Conservation (phyloP, 1,140 invertebrate genomes). For the Calosoma granatense region DNA sequence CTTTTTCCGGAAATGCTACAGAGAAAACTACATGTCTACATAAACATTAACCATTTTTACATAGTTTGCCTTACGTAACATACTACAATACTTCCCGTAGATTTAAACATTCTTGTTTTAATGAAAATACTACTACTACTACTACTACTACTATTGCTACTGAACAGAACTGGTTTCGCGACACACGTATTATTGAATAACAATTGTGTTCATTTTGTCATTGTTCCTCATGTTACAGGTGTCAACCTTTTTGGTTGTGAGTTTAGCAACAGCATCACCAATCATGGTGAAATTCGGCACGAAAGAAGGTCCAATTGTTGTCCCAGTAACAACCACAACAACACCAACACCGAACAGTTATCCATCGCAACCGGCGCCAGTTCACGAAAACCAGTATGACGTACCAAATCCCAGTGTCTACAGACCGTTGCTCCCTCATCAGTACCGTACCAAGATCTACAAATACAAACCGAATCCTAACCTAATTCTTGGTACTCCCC, state of each 20-base stretch:
- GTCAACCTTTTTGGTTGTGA: too few relatives aligned
- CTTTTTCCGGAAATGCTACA: too few relatives aligned
- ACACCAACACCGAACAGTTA: conserved; percentile 16
- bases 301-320: conserved; percentile 26
- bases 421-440: conserved; percentile 26
- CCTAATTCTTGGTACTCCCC: conserved; percentile 28
- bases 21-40: too few relatives aligned
- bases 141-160: too few relatives aligned
- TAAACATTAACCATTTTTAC: too few relatives aligned
- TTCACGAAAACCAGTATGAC: conserved; percentile 28
- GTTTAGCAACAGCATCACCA: conserved; percentile 18
- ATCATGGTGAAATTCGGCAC: conserved; percentile 30
- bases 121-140: too few relatives aligned
- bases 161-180: too few relatives aligned
- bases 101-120: too few relatives aligned
- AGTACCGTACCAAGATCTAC: conserved; percentile 27
- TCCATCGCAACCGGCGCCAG: conserved; percentile 26
- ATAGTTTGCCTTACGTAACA: too few relatives aligned
- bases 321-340: conserved; percentile 19
- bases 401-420: conserved; percentile 28
- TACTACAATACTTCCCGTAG: too few relatives aligned
- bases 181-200: too few relatives aligned
- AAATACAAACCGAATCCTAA: conserved; percentile 26
- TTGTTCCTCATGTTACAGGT: background rate
- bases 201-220: too few relatives aligned